A percentile compares a stretch with the other conserved stretches of the same genome.
Conservation (phyloP, 2,113 vertebrate genomes). For the Podarcis raffonei region DNA sequence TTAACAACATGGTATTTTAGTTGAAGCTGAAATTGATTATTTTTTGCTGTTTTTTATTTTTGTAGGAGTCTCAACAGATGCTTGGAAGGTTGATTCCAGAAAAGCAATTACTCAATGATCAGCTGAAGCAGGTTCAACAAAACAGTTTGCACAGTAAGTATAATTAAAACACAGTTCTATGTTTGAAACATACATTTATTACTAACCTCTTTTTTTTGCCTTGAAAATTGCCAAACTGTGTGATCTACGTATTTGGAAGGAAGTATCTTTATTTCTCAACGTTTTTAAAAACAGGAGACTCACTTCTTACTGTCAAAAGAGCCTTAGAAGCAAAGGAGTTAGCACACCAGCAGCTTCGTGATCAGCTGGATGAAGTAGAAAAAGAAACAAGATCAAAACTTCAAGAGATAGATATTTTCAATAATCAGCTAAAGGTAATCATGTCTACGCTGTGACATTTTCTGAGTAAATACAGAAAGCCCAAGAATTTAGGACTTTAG, state of each 20-base stretch:
- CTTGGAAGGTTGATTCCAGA: conserved; percentile 95
- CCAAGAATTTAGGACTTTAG: no score
- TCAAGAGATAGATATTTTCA: conserved; percentile 96
- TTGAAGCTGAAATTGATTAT: not conserved
- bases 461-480: not conserved
- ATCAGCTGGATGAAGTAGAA: conserved; percentile 93
- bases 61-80: conserved; percentile 96
- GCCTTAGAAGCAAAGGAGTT: conserved; percentile 91
- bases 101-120: conserved; percentile 94
- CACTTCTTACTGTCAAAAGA: conserved; percentile 90
- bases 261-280: conserved; percentile 22
- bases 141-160: conserved; percentile 94
- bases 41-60: not conserved
- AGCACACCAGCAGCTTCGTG: conserved; percentile 87
- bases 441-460: not conserved
- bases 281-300: conserved; percentile 84
- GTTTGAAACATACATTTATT: accelerated
- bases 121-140: conserved; percentile 96
- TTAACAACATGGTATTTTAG: not conserved
- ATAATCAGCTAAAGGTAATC: conserved; percentile 95
- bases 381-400: conserved; percentile 94
- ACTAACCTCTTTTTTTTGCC: not conserved
- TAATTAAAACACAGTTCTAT: not conserved
- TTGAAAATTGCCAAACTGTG: not conserved
- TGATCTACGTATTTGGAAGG: not conserved